Evolutionary conservation across 2,888 invertebrate species (phyloP), one percentile per base, ranked within the genome.

Genomic region (Eupithecia tripunctaria): DNA sequence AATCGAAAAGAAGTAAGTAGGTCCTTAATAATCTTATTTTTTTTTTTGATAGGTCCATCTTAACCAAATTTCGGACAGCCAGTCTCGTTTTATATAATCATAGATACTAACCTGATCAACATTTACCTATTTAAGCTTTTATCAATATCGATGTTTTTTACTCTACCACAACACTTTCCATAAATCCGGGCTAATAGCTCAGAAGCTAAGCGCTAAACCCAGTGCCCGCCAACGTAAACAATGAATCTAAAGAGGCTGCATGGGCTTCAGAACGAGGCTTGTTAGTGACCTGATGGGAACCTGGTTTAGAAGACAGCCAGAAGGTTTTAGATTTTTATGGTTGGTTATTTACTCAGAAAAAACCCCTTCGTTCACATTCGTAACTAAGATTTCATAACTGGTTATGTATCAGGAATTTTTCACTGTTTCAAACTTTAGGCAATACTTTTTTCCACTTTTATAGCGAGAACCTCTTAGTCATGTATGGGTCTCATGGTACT

Each of bases 171-270:
- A 43, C 85, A 81, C 84, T 86, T 85, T 67, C 18, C 73, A 60
- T 75, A 78, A 75, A 76, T 74, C 76, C 74, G 67, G 72, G 77
- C 76, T 78, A 75, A 79, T 76, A 78, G 77, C 77, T 79, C 81
- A 75, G 86, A 82, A 86, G 84, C 82, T 80, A 79, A 80, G 77
- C 78, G 82, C 82, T 82, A 80, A 85, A 85, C 79, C 84, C 81
- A 81, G 78, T 76, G 80, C 82, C 84, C 85, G 83, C 86, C 88
- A 86, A 87, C 88, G 85, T 85, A 77, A 74, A 82, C 83, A 78
- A 88, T 89, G 89, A 89, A 88, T 89, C 83, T 65, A n/a, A 82
- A 73, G 80, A 84, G 75, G 73, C 79, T 82, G 75, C 80, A 81
- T 85, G 82, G 78, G 83, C 82, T 82, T 81, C 67, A 78, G 67